Evolutionary conservation across 2,888 invertebrate genomes (phyloP), one percentile per base, ranked within the genome.

Genomic region (Vesta saturnalis): DNA sequence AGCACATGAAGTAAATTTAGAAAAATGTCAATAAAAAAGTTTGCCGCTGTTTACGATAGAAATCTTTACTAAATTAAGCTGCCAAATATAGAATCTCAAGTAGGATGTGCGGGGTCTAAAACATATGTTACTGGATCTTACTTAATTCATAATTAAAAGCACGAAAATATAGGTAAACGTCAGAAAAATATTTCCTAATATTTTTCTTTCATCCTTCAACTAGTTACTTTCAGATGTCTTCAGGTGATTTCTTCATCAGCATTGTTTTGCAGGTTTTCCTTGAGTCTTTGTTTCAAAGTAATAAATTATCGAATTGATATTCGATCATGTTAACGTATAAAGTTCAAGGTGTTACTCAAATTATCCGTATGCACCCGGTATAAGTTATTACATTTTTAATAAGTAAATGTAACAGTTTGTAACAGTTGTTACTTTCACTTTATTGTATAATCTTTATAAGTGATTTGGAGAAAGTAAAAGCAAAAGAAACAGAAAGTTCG

Each of bases 71-170:
- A 52, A 58, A 49, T 23, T 15, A 18, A 58, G 54, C 16, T 6
- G 58, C 64, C 64, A 64, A 59, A 59, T 64, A 64, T 64, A 64
- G 64, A 19, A 64, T 43, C 55, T 35, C 52, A 64, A 64, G 59
- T 64, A 39, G 64, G 64, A 64, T 59, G 64, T 23, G 49, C 47
- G 5, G 39, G 39, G 8, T 15, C 8, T 49, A n/a, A n/a, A n/a
- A 21, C 52, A 52, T 21, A 52, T 52, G 52, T 52, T 52, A 21
- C 12, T 19, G 39, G n/a, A n/a, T n/a, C n/a, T n/a, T n/a, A n/a
- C n/a, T n/a, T n/a, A n/a, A n/a, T n/a, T n/a, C n/a, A n/a, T n/a
- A 39, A n/a, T 23, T 23, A 23, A 23, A 23, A n/a, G n/a, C n/a
- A 8, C 23, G n/a, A 39, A 39, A 12, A 39, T 39, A 39, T n/a